Evolutionary conservation across 2,797 vertebrate genomes (phyloP).

Genomic region (Aeoliscus strigatus): DNA sequence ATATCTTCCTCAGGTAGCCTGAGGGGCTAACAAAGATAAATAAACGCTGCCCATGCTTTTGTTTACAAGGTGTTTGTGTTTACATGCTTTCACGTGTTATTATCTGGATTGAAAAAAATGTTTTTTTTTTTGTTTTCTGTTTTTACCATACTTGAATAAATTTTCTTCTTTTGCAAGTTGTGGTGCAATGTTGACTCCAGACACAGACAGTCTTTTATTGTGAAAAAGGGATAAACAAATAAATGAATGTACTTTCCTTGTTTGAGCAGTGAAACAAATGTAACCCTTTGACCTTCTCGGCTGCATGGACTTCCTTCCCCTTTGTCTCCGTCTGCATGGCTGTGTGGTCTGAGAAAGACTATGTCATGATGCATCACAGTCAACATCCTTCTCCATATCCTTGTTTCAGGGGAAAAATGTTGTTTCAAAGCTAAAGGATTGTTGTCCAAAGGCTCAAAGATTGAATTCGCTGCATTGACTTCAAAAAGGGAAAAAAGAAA

Average conservation of each 20-base stretch:
- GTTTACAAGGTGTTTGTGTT: constrained; percentile 53
- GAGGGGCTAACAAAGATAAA: constrained; percentile 39
- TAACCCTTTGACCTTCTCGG: constrained; percentile 48
- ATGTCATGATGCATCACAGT: constrained; percentile 19
- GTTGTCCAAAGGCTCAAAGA: too few species aligned
- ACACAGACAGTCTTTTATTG: too few species aligned
- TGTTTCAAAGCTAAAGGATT: too few species aligned
- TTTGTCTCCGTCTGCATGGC: constrained; percentile 41
- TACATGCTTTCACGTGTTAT: constrained; percentile 35
- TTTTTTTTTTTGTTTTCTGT: too few species aligned
- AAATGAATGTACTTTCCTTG: constrained; percentile 22
- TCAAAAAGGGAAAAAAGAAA: constrained; percentile 1
- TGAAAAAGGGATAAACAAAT: constrained; percentile 7
- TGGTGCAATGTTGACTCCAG: too few species aligned
- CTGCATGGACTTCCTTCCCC: constrained; percentile 31
- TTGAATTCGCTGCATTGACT: too few species aligned
- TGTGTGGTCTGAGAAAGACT: constrained; percentile 27
- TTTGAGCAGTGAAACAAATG: constrained; percentile 49
- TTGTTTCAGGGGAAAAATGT: constrained; percentile 14
- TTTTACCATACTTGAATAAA: too few species aligned
- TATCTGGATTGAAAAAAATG: constrained; percentile 10
- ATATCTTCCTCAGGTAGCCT: constrained; percentile 64
- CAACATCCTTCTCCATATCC: constrained; percentile 37
- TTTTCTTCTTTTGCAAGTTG: too few species aligned
- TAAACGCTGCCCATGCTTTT: constrained; percentile 53